These are phyloP conservation scores for Atta colombica DNA, from an alignment of 1,140 invertebrate genomes.

Conservation along the genomic window DNA sequence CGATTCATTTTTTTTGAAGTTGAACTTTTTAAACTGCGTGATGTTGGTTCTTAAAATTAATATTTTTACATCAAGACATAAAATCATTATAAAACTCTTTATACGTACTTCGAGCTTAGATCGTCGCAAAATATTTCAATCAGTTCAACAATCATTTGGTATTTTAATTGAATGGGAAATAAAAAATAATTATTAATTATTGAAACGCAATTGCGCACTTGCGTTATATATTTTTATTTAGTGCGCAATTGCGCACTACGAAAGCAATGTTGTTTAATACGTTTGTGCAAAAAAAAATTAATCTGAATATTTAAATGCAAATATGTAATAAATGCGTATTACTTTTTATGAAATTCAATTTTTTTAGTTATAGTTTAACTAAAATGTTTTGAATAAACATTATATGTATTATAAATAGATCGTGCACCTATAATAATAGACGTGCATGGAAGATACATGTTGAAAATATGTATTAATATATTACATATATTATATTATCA, in stretches of 20 bases:
- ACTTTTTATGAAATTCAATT: not conserved
- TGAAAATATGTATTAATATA: not conserved
- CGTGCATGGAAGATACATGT: not conserved
- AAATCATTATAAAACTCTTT: not conserved
- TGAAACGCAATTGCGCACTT: not conserved
- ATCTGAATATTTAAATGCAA: not conserved
- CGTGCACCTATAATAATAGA: no score
- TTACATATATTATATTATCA: not conserved
- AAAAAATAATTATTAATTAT: slow-evolving; percentile 7
- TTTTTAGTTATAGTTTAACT: not conserved
- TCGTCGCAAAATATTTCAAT: not conserved
- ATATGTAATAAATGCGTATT: not conserved
- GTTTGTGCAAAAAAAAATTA: not conserved
- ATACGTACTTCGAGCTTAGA: not conserved
- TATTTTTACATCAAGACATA: not conserved
- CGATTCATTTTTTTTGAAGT: not conserved
- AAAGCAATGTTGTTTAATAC: not conserved
- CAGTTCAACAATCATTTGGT: not conserved
- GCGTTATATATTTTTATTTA: not conserved
- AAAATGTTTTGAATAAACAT: not conserved
- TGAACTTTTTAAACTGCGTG: not conserved
- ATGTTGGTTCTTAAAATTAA: not conserved
- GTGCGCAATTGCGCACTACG: not conserved
- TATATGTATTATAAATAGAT: not conserved
- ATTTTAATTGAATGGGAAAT: not conserved